phyloP scores from a whole-genome alignment of 2,797 vertebrate species.

The Diplodus sargus region DNA sequence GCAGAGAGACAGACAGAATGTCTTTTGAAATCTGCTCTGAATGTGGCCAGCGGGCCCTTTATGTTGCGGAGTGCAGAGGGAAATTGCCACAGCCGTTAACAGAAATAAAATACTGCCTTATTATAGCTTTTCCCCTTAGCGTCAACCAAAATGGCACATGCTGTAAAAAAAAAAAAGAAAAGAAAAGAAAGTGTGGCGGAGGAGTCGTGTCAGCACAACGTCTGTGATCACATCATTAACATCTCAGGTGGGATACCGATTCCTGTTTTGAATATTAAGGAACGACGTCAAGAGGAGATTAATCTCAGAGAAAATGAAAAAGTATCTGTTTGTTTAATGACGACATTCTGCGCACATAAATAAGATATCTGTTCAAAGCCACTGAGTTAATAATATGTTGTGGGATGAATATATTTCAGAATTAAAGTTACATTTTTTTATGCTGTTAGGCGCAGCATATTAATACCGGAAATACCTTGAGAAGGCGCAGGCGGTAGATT shows the following conservation, averaged over 20 bases:
- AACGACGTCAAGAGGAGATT: conserved; percentile 27
- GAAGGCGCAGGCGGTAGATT: conserved; percentile 25
- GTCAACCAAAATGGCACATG: conserved; percentile 46
- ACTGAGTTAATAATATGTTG: conserved; percentile 14
- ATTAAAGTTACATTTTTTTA: background rate
- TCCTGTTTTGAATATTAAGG: conserved; percentile 53
- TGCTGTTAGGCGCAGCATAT: conserved; percentile 7
- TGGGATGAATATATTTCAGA: conserved; percentile 22
- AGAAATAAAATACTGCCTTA: conserved; percentile 60
- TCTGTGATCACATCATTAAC: conserved; percentile 44
- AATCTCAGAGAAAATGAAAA: conserved; percentile 21
- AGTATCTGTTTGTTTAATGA: conserved; percentile 28
- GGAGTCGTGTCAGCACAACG: conserved; percentile 57
- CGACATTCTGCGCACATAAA: conserved; percentile 10
- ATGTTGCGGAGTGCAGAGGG: conserved; percentile 31
- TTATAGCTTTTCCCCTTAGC: conserved; percentile 34
- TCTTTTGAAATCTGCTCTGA: conserved; percentile 49
- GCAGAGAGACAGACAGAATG: background rate
- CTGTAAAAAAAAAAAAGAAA: conserved; percentile 23
- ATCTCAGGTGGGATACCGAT: conserved; percentile 44
- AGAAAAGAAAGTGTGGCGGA: conserved; percentile 17
- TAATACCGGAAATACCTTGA: background rate
- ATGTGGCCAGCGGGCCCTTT: conserved; percentile 37
- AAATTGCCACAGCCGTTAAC: conserved; percentile 57
- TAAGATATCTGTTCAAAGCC: conserved; percentile 15